phyloP scores from a whole-genome alignment of 2,888 invertebrate genomes.

The Fragum sueziense region DNA sequence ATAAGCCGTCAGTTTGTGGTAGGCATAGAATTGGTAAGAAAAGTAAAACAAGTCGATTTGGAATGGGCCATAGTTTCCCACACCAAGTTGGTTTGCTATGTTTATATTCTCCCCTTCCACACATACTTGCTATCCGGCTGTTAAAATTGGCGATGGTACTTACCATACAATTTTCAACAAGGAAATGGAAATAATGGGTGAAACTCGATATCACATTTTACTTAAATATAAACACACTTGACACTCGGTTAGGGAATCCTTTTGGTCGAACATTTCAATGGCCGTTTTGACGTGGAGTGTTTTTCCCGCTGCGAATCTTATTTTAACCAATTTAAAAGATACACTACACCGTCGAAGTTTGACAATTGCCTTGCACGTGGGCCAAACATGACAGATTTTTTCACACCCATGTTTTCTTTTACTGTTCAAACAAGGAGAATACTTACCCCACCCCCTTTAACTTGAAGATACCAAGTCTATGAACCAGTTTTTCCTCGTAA shows the following conservation, averaged over 20 bases:
- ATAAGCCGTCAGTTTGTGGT: too few species aligned
- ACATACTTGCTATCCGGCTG: constrained; percentile 17
- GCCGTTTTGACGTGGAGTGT: not conserved
- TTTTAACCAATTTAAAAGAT: constrained; percentile 51
- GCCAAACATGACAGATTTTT: constrained; percentile 27
- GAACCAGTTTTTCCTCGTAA: too few species aligned
- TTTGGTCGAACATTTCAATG: constrained; percentile 21
- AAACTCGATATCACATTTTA: constrained; percentile 54
- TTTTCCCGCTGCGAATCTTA: constrained; percentile 45
- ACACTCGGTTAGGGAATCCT: constrained; percentile 44
- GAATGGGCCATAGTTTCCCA: too few species aligned
- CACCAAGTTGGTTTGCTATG: constrained; percentile 16
- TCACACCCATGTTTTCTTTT: constrained; percentile 4
- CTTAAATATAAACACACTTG: constrained; percentile 52
- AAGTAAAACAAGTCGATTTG: too few species aligned
- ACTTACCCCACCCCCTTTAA: not conserved
- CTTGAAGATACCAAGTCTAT: too few species aligned
- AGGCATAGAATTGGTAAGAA: too few species aligned
- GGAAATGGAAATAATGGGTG: constrained; percentile 44
- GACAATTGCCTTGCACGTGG: constrained; percentile 52
- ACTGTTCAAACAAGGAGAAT: not conserved
- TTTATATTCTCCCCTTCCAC: constrained; percentile 13
- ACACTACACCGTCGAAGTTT: constrained; percentile 18
- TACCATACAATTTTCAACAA: constrained; percentile 34
- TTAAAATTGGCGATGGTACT: constrained; percentile 23